These are phyloP conservation scores for Phaethornis superciliosus DNA, from an alignment of 2,113 vertebrate species.

Conservation along the genomic window DNA sequence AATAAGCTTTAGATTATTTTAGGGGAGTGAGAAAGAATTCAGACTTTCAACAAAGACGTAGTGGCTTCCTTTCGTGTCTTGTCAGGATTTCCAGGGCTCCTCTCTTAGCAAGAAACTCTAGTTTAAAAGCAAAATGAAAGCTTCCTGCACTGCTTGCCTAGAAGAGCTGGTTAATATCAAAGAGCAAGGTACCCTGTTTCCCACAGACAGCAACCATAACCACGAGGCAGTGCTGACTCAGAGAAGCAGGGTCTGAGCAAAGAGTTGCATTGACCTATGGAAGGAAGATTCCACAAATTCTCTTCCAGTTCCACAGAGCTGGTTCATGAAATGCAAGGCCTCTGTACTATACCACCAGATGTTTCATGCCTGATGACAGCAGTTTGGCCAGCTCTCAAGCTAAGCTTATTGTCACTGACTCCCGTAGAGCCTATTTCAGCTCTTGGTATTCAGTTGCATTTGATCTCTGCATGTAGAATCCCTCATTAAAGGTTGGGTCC, in stretches of 20 bases:
- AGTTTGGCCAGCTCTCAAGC: neutral
- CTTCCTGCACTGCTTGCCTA: neutral
- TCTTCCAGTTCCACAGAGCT: neutral
- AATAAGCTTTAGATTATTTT: neutral
- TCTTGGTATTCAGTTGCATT: neutral
- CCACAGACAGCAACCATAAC: neutral
- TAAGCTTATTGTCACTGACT: neutral
- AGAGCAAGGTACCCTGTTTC: neutral
- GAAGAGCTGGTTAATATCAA: neutral
- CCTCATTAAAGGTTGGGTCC: neutral
- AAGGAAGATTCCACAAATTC: neutral
- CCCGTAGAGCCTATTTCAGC: neutral
- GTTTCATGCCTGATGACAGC: neutral
- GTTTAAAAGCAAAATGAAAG: neutral
- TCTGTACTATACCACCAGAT: neutral
- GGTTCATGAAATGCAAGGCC: accelerated
- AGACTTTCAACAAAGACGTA: neutral
- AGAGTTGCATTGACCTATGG: neutral
- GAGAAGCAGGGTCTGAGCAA: neutral
- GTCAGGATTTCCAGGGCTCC: neutral
- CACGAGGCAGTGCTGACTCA: neutral
- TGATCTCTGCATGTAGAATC: neutral
- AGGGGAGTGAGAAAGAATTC: neutral
- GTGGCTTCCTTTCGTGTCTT: neutral
- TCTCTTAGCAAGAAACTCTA: neutral